Base-by-base conservation (phyloP, 2,888 invertebrate species). In the Drosophila borealis region DNA sequence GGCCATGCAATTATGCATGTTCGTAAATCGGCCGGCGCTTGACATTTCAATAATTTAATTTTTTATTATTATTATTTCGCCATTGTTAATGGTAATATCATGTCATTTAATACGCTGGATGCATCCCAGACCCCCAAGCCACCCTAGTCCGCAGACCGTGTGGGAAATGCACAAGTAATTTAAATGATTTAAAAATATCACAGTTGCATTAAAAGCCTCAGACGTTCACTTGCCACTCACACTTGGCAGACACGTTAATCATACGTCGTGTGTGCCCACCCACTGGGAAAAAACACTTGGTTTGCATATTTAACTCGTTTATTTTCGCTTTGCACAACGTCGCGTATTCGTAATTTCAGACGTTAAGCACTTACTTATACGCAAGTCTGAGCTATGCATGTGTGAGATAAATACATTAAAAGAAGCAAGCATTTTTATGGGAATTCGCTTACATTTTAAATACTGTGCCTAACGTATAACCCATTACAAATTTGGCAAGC, bases 21-120 rank as follows among this genome's bases (percentile, higher is more conserved):
- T 19, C 48, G 37, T 68, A 59, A 81, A 81, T 81, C 66, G 72
- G 25, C 11, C 11, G 63, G 37, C 55, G 39, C 25, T 53, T 75
- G 80, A 70, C 82, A 69, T 63, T 70, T 72, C 66, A 75, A 85
- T 85, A 85, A 75, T 72, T 81, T 86, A 62, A 46, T 69, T 74
- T 88, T 80, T 56, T 71, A 85, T 74, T 72, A 66, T 72, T 88
- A 80, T 79, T 71, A 50, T 74, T 55, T 59, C 51, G 46, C 45
- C 64, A 67, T 63, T 65, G 53, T 74, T 74, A 74, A 66, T 76
- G 63, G 61, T 50, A 36, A 66, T 69, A 54, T 81, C 46, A 57
- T 63, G 51, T 64, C 60, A 48, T 54, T 73, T 57, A 44, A 68
- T 44, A 54, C n/a, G 36, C 25, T 42, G 10, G n/a, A 19, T 19